Base-by-base conservation (phyloP, 2,113 vertebrate genomes). In the Myiopsitta monachus region DNA sequence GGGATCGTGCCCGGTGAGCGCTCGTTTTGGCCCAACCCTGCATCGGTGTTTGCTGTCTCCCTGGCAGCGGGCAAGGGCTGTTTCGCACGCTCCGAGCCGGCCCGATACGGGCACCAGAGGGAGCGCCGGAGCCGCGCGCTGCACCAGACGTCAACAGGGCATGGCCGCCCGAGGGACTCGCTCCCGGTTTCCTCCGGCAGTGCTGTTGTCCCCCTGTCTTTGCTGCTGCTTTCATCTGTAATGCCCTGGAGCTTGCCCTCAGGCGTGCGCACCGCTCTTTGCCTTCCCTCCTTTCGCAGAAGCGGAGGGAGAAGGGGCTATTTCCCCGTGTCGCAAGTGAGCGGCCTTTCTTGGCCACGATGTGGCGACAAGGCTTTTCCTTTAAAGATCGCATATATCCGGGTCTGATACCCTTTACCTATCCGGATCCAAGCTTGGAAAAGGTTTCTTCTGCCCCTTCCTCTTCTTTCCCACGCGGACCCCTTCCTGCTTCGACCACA, bases 41-140 rank as follows among this genome's bases (percentile, higher is more conserved):
- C 6, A 38, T 8, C 15, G 1, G 8, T 1, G 14, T 6, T 3
- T 10, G 4, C 28, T 1, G 6, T 3, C 17, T 6, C 7, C 7
- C 3, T 4, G 0, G 14, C 28, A 1, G 27, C 54, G 0, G 30
- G 6, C 7, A 0, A 13, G 44, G 9, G 9, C 3, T 1, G 0
- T 0, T 2, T 4, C 14, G 1, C 16, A 0, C 2, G 2, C 18
- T 4, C 0, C 0, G 11, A 15, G 28, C 27, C 2, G 1, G 39
- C 17, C 33, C 22, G 22, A 24, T 36, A 22, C 33, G 14, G 54
- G n/a, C 87, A 2, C 49, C 80, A 78, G 92, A 18, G 89, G 86
- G 86, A 78, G 86, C 64, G 33, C 49, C 9, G 27, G 47, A 8
- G 73, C 72, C 18, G 39, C 31, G 3, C 63, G 12, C 49, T 9